Conservation (phyloP, 2,797 vertebrate genomes). For the Clarias fuscus region DNA sequence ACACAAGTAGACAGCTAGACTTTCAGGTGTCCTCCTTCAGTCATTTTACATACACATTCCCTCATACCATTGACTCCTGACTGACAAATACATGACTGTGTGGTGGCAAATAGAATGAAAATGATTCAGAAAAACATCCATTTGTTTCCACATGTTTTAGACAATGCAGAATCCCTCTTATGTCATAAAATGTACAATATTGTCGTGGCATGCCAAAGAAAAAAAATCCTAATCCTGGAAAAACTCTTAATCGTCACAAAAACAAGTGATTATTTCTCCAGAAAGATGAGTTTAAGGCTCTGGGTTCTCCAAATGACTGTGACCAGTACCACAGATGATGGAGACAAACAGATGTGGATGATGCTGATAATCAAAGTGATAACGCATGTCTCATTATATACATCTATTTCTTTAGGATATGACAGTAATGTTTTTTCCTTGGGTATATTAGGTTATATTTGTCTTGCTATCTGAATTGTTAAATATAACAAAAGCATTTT, state of each 20-base stretch:
- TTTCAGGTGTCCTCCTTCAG: slow-evolving; percentile 32
- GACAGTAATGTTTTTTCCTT: neutral
- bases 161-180: neutral
- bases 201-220: neutral
- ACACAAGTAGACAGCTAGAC: slow-evolving; percentile 35
- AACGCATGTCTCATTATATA: neutral
- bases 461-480: neutral
- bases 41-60: neutral
- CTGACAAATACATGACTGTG: slow-evolving; percentile 1
- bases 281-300: no score
- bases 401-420: neutral
- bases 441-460: neutral
- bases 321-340: neutral
- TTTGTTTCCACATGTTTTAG: neutral
- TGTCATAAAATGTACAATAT: neutral
- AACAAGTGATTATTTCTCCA: neutral
- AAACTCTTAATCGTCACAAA: neutral
- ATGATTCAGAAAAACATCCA: neutral
- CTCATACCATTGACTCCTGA: slow-evolving; percentile 12
- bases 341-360: neutral
- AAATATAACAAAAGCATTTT: neutral
- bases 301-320: neutral
- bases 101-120: neutral
- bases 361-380: neutral
- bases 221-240: neutral